Evolutionary conservation across 2,797 vertebrate genomes (phyloP).

Genomic region (Dendrocincla fuliginosa): DNA sequence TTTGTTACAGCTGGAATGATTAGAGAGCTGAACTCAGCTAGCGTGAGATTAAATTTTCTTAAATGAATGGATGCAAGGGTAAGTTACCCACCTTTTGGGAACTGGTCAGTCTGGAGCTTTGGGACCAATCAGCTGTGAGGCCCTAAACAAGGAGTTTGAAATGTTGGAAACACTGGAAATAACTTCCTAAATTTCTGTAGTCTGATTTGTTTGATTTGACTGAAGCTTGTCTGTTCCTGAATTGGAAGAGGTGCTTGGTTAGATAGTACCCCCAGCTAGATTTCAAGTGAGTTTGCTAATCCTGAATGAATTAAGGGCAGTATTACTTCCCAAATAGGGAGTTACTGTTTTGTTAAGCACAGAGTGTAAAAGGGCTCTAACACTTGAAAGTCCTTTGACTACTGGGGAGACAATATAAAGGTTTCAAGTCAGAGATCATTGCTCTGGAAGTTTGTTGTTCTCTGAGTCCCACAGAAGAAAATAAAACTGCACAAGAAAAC

Average conservation of each 20-base stretch:
- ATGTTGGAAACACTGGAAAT: background rate
- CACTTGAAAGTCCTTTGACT: background rate
- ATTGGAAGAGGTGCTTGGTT: background rate
- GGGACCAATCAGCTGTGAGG: background rate
- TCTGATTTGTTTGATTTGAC: background rate
- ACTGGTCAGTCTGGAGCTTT: background rate
- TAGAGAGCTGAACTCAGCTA: background rate
- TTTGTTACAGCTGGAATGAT: background rate
- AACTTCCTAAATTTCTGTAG: background rate
- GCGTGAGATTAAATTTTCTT: background rate
- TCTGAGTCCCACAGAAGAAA: background rate
- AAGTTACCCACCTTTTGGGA: background rate
- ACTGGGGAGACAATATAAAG: background rate
- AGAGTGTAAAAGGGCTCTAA: background rate
- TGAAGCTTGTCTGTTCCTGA: background rate
- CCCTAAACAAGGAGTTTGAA: background rate
- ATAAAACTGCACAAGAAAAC: background rate
- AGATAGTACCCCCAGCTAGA: background rate
- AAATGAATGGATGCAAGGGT: background rate
- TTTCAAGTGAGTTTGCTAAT: background rate
- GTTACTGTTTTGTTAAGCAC: conserved; percentile 11
- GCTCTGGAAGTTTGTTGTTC: background rate
- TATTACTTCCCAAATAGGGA: background rate
- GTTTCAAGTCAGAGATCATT: background rate
- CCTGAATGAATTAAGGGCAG: background rate